These are phyloP conservation scores for Acropora yongei DNA, from an alignment of 64 coral and sea anemone species.

Conservation along the genomic window DNA sequence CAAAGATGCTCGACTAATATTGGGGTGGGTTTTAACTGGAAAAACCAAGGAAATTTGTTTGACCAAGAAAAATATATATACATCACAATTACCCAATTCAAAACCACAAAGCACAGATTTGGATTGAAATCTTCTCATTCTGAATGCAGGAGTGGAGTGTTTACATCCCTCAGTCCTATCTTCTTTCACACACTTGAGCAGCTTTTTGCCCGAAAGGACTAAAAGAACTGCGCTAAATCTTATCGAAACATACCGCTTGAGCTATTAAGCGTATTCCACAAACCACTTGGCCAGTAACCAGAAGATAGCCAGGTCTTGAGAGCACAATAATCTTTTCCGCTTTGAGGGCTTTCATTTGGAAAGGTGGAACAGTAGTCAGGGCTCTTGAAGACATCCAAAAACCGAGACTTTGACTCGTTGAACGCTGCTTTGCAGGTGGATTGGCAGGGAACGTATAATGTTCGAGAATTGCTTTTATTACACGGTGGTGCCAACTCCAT, in stretches of 20 bases:
- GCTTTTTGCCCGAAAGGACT: too few species aligned
- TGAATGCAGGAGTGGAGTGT: too few species aligned
- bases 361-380: not conserved
- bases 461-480: not conserved
- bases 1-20: too few species aligned
- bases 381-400: not conserved
- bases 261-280: not conserved
- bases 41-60: too few species aligned
- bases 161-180: too few species aligned
- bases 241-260: not conserved
- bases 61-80: too few species aligned
- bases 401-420: constrained; percentile 1
- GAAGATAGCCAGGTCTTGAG: not conserved
- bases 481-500: constrained; percentile 41
- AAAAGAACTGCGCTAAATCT: not conserved
- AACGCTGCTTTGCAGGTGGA: constrained; percentile 4
- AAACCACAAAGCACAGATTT: too few species aligned
- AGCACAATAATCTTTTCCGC: not conserved
- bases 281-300: constrained; percentile 18
- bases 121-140: too few species aligned
- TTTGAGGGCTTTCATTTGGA: not conserved
- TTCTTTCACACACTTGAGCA: too few species aligned
- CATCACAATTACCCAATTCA: too few species aligned
- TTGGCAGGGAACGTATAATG: constrained; percentile 17
- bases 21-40: too few species aligned